Base-by-base conservation (phyloP, 2,797 vertebrate species). In the Karalla daura region DNA sequence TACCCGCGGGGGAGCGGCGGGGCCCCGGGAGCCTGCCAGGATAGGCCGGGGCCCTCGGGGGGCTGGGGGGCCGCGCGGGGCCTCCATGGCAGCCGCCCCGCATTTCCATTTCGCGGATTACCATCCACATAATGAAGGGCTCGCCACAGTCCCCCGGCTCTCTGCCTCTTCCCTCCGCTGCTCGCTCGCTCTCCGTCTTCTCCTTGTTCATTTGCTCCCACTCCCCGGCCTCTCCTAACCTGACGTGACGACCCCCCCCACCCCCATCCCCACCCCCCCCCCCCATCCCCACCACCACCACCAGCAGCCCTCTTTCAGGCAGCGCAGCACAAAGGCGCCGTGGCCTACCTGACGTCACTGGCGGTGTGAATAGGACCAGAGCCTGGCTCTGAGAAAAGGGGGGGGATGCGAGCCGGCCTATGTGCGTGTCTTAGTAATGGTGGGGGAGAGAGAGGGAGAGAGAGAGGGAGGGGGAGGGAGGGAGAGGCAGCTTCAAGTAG, bases 171-270 rank as follows among this genome's bases (percentile, higher is more conserved):
- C 51, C 43, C 32, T 40, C 46, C 33, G 14, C 20, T 70, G 37
- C 74, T 50, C 8, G 3, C 43, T 71, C 56, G 46, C 50, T 65
- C 58, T 70, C 62, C 58, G 37, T 71, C 59, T 60, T 68, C 63
- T 46, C 45, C 56, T 53, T 53, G 60, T 76, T 80, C 70, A 67
- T 74, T 83, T 69, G 39, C 59, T 58, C 43, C 49, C 27, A 33
- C 41, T 58, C 53, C 36, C 15, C 21, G 13, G 32, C 53, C 77
- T 59, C 35, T 56, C 61, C 58, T 85, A 78, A 86, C 66, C 59
- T 80, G 81, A 85, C 79, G 81, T 85, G 85, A 90, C 82, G 78
- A 65, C 56, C 73, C 82, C 79, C 79, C 74, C 65, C 2, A 24
- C 70, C 43, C 74, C 65, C 2, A 24, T 68, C 43, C 56, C 73